phyloP scores from a whole-genome alignment of 2,888 invertebrate species.

The Pediacus dermestoides region DNA sequence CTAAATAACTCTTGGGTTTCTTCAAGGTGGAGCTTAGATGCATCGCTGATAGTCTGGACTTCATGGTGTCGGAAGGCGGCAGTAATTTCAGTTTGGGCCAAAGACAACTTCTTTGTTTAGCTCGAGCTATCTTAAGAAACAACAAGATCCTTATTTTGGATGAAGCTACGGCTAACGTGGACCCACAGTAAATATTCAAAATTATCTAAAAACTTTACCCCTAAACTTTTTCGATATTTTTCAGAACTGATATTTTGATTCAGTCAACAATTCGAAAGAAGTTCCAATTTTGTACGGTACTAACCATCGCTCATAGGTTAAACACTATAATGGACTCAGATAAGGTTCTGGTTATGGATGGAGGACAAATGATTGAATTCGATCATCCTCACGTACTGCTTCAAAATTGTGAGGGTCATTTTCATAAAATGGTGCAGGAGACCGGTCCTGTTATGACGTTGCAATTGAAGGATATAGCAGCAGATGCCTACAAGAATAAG shows the following conservation, averaged over 20 bases:
- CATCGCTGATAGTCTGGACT: slow-evolving; percentile 59
- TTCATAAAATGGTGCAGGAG: slow-evolving; percentile 64
- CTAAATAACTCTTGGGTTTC: slow-evolving; percentile 1
- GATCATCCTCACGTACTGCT: slow-evolving; percentile 70
- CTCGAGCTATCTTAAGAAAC: slow-evolving; percentile 75
- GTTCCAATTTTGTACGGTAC: slow-evolving; percentile 71
- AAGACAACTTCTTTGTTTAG: slow-evolving; percentile 78
- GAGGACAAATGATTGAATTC: slow-evolving; percentile 70
- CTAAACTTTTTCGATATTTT: too few species aligned
- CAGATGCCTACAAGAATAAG: slow-evolving; percentile 20
- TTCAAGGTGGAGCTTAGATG: slow-evolving; percentile 69
- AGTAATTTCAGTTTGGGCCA: slow-evolving; percentile 82
- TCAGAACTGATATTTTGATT: slow-evolving; percentile 70
- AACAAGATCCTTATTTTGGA: slow-evolving; percentile 77
- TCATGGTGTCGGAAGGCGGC: slow-evolving; percentile 68
- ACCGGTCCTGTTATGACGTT: slow-evolving; percentile 52
- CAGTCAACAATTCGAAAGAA: slow-evolving; percentile 71
- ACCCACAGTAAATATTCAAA: slow-evolving; percentile 62
- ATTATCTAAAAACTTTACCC: slow-evolving; percentile 10
- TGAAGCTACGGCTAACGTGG: slow-evolving; percentile 87
- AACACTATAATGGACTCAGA: slow-evolving; percentile 59
- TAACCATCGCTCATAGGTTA: slow-evolving; percentile 74
- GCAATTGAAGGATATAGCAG: slow-evolving; percentile 28
- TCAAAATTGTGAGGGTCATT: slow-evolving; percentile 56
- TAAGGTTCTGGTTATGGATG: slow-evolving; percentile 75